These are phyloP conservation scores for Apamea crenata DNA, from an alignment of 2,888 invertebrate species.

Conservation along the genomic window DNA sequence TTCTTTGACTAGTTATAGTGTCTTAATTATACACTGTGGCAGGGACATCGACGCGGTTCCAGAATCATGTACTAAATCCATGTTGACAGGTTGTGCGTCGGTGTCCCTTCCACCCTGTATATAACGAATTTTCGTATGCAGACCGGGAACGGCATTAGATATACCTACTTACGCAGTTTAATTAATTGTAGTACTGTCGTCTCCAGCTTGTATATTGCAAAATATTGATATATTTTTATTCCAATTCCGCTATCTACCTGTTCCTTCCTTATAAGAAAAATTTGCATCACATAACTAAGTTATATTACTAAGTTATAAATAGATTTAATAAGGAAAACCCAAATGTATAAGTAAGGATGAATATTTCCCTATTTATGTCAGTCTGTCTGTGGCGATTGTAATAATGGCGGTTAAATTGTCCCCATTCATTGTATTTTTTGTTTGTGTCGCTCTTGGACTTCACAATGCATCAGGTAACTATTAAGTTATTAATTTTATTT, in stretches of 20 bases:
- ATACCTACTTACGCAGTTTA: too few relatives aligned
- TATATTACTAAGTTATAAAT: constrained; percentile 7
- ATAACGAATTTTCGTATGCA: too few relatives aligned
- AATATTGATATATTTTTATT: constrained; percentile 4
- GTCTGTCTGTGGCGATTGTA: background rate
- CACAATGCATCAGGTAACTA: constrained; percentile 32
- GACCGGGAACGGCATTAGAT: too few relatives aligned
- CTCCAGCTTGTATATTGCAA: background rate
- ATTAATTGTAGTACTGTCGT: background rate
- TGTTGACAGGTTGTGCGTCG: too few relatives aligned
- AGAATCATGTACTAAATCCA: too few relatives aligned
- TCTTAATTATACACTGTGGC: too few relatives aligned
- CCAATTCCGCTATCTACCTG: too few relatives aligned
- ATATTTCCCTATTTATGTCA: constrained; percentile 31
- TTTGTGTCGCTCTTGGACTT: constrained; percentile 26
- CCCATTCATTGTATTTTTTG: background rate
- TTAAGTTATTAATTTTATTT: background rate
- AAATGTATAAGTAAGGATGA: background rate
- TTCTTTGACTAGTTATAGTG: too few relatives aligned
- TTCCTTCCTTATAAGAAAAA: background rate
- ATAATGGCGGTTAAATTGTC: constrained; percentile 29
- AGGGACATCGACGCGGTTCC: too few relatives aligned
- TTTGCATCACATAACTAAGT: background rate
- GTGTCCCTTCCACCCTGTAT: too few relatives aligned
- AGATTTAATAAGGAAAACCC: constrained; percentile 23